Conservation (phyloP, 2,888 invertebrate species). For the Polydesmus complanatus region DNA sequence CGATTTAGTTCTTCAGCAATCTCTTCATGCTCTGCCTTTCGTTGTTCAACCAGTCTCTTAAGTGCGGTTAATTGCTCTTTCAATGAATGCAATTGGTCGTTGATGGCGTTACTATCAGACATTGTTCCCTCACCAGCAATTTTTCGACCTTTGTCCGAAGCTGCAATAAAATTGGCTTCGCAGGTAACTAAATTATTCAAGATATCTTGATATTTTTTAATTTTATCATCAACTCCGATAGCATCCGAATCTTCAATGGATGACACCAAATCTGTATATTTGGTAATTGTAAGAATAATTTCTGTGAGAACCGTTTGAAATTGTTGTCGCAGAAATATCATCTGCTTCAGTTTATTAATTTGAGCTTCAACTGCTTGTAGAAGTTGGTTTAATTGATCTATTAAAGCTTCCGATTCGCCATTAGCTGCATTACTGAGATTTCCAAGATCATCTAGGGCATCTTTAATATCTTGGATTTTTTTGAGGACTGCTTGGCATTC, state of each 20-base stretch:
- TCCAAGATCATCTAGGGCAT: conserved; percentile 46
- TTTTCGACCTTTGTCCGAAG: conserved; percentile 82
- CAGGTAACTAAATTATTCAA: conserved; percentile 77
- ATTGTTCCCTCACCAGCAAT: conserved; percentile 81
- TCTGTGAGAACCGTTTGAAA: conserved; percentile 74
- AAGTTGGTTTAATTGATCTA: conserved; percentile 70
- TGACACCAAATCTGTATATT: conserved; percentile 67
- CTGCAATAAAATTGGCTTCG: conserved; percentile 70
- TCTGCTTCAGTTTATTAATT: conserved; percentile 50
- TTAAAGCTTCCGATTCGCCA: conserved; percentile 55
- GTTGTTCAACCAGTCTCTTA: conserved; percentile 66
- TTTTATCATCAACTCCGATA: conserved; percentile 64
- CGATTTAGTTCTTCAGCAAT: conserved; percentile 78
- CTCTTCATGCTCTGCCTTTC: conserved; percentile 71
- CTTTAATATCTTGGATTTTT: conserved; percentile 27
- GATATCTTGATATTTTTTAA: conserved; percentile 71
- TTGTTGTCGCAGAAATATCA: conserved; percentile 69
- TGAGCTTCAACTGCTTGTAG: conserved; percentile 69
- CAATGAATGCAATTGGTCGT: conserved; percentile 69
- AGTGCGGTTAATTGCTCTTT: conserved; percentile 69
- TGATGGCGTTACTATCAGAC: conserved; percentile 71
- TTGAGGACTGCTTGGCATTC: conserved; percentile 26
- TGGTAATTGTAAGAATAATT: conserved; percentile 71
- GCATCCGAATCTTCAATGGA: conserved; percentile 62
- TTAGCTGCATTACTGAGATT: conserved; percentile 31